Percentiles rank a stretch among this genome's conserved stretches.
phyloP scores from a whole-genome alignment of 2,797 vertebrate species.

The Scleropages formosus region DNA sequence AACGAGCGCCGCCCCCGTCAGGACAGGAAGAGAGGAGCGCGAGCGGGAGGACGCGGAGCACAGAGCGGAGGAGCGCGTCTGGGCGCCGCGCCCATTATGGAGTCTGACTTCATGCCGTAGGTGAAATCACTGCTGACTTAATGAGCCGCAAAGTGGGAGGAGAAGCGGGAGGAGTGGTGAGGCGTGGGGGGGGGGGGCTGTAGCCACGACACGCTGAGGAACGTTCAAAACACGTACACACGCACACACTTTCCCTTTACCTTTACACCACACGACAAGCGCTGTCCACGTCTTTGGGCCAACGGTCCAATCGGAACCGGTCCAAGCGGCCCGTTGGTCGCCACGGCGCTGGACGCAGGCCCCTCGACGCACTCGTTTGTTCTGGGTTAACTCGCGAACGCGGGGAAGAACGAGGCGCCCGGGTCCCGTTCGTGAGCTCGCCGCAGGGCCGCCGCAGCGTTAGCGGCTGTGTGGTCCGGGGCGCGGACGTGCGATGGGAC shows the following conservation, averaged over 20 bases:
- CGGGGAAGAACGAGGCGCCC: no score
- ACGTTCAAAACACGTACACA: constrained; percentile 8
- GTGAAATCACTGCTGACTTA: constrained; percentile 61
- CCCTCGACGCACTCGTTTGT: no score
- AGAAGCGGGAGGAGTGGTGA: constrained; percentile 17
- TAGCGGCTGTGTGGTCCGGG: no score
- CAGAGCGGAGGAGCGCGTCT: not conserved
- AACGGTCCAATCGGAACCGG: no score
- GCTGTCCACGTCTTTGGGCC: no score
- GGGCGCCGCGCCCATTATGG: constrained; percentile 54
- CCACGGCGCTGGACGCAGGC: no score
- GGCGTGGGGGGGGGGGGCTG: constrained; percentile 7
- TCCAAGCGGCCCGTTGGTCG: no score
- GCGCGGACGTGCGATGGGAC: no score
- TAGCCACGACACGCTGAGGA: constrained; percentile 12
- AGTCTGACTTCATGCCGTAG: constrained; percentile 68
- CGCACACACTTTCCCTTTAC: constrained; percentile 7
- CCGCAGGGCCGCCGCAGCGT: no score
- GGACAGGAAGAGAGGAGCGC: not conserved
- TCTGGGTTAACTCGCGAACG: no score
- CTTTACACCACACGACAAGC: not conserved
- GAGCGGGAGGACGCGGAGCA: not conserved
- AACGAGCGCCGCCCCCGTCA: constrained; percentile 11
- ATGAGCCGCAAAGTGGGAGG: constrained; percentile 24
- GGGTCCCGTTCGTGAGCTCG: no score